Evolutionary conservation across 2,888 invertebrate species (phyloP), one percentile per base, ranked within the genome.

Genomic region (Scrobipalpa costella): DNA sequence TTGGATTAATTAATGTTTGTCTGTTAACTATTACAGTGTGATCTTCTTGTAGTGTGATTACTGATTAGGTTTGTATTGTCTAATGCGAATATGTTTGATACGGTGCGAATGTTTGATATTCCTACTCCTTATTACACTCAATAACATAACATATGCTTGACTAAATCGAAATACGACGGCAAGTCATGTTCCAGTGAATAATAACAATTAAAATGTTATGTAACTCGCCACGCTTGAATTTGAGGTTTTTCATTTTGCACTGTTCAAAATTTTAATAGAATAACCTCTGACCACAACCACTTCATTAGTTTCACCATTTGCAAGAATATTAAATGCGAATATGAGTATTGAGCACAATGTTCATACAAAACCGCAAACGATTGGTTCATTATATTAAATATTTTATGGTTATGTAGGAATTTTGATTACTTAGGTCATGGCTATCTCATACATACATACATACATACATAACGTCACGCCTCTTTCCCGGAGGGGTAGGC

Each of bases 151-250:
- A 8, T 9, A 19, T 50, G 44, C 50, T 50, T 50, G 50, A 21
- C 11, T 8, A 50, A 19, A 50, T 50, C 11, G 15, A 11, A 50
- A 50, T 21, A 9, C 15, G 21, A 50, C 19, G 50, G 9, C 19
- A 50, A 21, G 50, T 50, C 49, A 47, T 34, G 62, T 49, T 52
- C 64, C 66, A 59, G 66, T 63, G 38, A 57, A 17, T 50, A 50
- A 5, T 19, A 21, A 50, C 50, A 50, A 50, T 50, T 17, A 11
- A 9, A 50, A 19, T 11, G 13, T 13, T 13, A 13, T 13, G 40
- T 40, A 40, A 44, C 44, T 44, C n/a, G 44, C 44, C 44, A n/a
- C 6, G 44, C 44, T 44, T 44, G 44, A 44, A 44, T 15, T n/a
- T 15, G n/a, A 44, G 44, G n/a, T 40, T 40, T 11, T 3, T 15